Evolutionary conservation across 2,797 vertebrate genomes (phyloP).

Genomic region (Novumbra hubbsi): DNA sequence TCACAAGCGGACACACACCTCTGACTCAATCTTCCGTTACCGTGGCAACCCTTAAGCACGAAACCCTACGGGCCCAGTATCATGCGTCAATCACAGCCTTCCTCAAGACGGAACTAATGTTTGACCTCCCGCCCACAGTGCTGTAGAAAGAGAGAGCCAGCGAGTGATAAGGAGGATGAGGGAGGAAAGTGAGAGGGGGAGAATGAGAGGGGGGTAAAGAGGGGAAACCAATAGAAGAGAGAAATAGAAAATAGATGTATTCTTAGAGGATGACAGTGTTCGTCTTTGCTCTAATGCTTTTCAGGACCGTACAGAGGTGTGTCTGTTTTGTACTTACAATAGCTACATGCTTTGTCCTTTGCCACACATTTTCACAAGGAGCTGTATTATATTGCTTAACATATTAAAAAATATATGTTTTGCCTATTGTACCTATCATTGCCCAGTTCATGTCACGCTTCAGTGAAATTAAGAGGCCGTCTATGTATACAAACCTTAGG

Average conservation of each 20-base stretch:
- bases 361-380: slow-evolving; percentile 25
- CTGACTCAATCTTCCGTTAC: slow-evolving; percentile 14
- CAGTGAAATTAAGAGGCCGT: not conserved
- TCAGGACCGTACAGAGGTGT: too few species aligned
- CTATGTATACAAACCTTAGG: not conserved
- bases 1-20: slow-evolving; percentile 5
- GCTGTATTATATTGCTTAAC: slow-evolving; percentile 24
- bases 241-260: too few species aligned
- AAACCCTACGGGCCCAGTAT: slow-evolving; percentile 6
- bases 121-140: slow-evolving; percentile 31
- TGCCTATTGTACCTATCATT: slow-evolving; percentile 47
- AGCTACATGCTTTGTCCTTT: not conserved
- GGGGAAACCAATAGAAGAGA: slow-evolving; percentile 36
- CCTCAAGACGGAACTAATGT: slow-evolving; percentile 31
- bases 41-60: slow-evolving; percentile 6
- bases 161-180: not conserved
- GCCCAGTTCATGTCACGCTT: slow-evolving; percentile 7
- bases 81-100: slow-evolving; percentile 37
- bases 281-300: too few species aligned
- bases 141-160: slow-evolving; percentile 18
- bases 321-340: too few species aligned
- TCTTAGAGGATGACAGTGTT: too few species aligned
- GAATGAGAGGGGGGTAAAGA: slow-evolving; percentile 36
- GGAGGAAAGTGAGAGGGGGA: slow-evolving; percentile 14
- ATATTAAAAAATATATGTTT: slow-evolving; percentile 9